phyloP scores from a whole-genome alignment of 92 coral and sea anemone genomes.

The Porites rus region DNA sequence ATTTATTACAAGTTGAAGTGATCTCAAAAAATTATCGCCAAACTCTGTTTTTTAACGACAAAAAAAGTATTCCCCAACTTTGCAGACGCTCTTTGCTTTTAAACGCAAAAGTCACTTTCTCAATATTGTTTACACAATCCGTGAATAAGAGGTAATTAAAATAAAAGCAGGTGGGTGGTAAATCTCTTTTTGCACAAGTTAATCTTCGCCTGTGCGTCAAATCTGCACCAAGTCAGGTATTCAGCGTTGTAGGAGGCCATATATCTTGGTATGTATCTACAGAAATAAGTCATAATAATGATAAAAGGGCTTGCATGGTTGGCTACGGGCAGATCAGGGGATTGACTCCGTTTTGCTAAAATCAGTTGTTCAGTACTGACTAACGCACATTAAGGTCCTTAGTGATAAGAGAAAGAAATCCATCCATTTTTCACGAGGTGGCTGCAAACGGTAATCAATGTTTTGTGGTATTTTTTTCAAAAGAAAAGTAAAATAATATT shows the following conservation, averaged over 20 bases:
- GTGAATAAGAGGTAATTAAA: not conserved
- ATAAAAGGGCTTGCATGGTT: too few relatives aligned
- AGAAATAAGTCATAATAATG: too few relatives aligned
- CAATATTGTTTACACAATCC: not conserved
- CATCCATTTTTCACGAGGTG: too few relatives aligned
- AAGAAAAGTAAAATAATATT: too few relatives aligned
- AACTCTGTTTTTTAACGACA: not conserved
- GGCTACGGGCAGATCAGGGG: too few relatives aligned
- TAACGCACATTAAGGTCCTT: too few relatives aligned
- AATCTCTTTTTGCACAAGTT: not conserved
- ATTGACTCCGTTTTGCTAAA: too few relatives aligned
- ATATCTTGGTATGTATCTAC: slow-evolving; percentile 9
- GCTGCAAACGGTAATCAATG: too few relatives aligned
- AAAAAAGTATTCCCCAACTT: not conserved
- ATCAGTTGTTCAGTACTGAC: too few relatives aligned
- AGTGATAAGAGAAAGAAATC: too few relatives aligned
- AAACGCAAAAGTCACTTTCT: not conserved
- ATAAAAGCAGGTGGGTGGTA: slow-evolving; percentile 6
- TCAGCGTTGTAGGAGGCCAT: not conserved
- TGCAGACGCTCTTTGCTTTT: not conserved
- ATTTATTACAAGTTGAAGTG: not conserved
- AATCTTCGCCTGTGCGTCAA: not conserved
- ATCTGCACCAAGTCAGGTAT: not conserved
- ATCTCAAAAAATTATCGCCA: too few relatives aligned
- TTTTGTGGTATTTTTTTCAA: too few relatives aligned